phyloP scores from a whole-genome alignment of 2,888 invertebrate species.

The Teinopalpus imperialis region DNA sequence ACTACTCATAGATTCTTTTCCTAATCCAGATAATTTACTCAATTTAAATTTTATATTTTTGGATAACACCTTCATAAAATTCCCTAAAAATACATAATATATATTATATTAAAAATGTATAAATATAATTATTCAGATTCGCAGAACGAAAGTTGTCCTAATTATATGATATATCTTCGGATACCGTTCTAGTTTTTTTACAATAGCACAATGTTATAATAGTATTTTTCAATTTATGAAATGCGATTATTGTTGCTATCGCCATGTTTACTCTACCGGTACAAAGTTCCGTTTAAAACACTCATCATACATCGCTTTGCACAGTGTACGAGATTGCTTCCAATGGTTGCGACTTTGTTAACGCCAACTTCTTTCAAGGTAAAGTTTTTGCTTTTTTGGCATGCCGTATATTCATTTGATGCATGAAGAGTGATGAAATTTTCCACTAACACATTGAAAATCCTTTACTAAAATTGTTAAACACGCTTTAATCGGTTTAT shows the following conservation, averaged over 20 bases:
- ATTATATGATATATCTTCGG: no score
- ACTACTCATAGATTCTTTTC: no score
- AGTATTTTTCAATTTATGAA: constrained; percentile 17
- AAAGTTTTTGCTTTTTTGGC: constrained; percentile 77
- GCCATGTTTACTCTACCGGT: constrained; percentile 13
- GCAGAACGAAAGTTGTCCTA: no score
- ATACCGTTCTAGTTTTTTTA: no score
- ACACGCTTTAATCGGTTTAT: no score
- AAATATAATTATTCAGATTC: no score
- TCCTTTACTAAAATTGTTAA: background rate
- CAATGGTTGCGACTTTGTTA: constrained; percentile 62
- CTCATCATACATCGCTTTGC: constrained; percentile 73
- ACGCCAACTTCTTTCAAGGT: constrained; percentile 67
- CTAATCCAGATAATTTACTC: no score
- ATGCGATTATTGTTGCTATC: constrained; percentile 23
- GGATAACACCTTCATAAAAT: no score
- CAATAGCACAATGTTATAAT: background rate
- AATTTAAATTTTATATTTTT: no score
- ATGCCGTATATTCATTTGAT: constrained; percentile 42
- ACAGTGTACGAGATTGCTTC: constrained; percentile 73
- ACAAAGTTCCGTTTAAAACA: constrained; percentile 34
- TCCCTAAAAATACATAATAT: no score
- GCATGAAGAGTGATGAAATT: constrained; percentile 27
- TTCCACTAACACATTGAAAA: constrained; percentile 18
- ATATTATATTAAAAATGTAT: no score